Percentiles rank a stretch among this genome's conserved stretches.
phyloP scores from a whole-genome alignment of 2,797 vertebrate genomes.

The Acrocephalus scirpaceus region DNA sequence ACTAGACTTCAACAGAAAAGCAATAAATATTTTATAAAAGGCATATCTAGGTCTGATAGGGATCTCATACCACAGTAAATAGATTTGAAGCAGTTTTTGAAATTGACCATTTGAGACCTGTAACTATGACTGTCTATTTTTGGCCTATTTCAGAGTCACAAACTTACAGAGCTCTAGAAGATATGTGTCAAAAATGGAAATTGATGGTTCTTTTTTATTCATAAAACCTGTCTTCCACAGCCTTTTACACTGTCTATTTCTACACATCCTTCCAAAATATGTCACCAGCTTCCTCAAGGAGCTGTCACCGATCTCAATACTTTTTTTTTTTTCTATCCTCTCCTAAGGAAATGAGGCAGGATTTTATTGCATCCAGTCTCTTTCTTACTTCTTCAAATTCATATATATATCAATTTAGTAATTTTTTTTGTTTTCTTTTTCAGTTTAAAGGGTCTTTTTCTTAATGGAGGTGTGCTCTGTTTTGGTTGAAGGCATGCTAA shows the following conservation, averaged over 20 bases:
- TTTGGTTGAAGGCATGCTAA: not conserved
- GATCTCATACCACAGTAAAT: not conserved
- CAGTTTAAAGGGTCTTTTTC: not conserved
- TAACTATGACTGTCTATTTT: not conserved
- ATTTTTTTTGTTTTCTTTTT: not conserved
- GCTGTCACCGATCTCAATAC: not conserved
- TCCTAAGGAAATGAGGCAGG: not conserved
- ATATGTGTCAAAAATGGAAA: not conserved
- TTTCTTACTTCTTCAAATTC: not conserved
- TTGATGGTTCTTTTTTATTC: not conserved
- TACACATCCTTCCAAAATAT: not conserved
- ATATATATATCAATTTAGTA: not conserved
- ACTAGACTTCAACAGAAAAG: not conserved
- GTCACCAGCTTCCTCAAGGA: not conserved
- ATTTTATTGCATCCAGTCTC: not conserved
- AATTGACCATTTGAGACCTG: not conserved
- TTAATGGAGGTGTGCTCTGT: not conserved
- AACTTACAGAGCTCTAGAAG: not conserved
- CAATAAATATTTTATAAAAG: not conserved
- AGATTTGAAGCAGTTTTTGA: not conserved
- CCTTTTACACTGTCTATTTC: not conserved
- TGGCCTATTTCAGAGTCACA: not conserved
- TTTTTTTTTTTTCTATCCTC: not conserved
- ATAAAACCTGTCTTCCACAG: not conserved
- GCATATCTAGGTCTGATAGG: not conserved